Conservation (phyloP, 2,888 invertebrate species). For the Drosophila anomelani region DNA sequence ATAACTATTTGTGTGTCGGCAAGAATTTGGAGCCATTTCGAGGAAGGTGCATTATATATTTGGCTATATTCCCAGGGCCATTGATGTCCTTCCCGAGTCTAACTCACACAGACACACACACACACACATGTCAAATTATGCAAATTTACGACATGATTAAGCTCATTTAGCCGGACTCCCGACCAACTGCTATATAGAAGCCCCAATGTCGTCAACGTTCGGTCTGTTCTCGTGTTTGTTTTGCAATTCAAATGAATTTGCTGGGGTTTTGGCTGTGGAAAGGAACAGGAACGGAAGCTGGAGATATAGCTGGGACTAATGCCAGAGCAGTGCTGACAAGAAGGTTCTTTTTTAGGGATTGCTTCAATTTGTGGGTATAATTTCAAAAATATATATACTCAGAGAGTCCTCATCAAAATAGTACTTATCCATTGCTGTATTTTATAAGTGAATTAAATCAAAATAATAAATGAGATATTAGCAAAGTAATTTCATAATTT, state of each 20-base stretch:
- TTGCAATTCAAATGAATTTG: constrained; percentile 79
- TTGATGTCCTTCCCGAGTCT: background rate
- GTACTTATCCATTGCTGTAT: background rate
- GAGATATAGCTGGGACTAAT: background rate
- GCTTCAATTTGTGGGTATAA: too few species aligned
- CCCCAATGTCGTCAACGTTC: constrained; percentile 46
- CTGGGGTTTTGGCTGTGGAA: constrained; percentile 29
- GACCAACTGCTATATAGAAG: constrained; percentile 33
- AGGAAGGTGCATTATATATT: constrained; percentile 38
- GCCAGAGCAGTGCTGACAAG: background rate
- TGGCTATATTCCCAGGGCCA: constrained; percentile 10
- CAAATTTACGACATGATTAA: constrained; percentile 79
- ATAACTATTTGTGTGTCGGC: constrained; percentile 28
- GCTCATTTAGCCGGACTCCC: constrained; percentile 62
- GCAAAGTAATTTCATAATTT: background rate
- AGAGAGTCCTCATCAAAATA: background rate
- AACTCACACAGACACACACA: background rate
- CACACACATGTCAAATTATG: constrained; percentile 72
- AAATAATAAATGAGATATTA: background rate
- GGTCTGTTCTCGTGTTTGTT: constrained; percentile 63
- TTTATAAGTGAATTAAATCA: too few species aligned
- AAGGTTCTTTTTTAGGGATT: background rate
- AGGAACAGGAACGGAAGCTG: constrained; percentile 5
- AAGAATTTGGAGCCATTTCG: background rate
- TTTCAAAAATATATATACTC: too few species aligned